Percentiles rank a stretch among this genome's conserved stretches.
These are phyloP conservation scores for Adineta ricciae DNA, from an alignment of 2,888 invertebrate species.

Conservation along the genomic window DNA sequence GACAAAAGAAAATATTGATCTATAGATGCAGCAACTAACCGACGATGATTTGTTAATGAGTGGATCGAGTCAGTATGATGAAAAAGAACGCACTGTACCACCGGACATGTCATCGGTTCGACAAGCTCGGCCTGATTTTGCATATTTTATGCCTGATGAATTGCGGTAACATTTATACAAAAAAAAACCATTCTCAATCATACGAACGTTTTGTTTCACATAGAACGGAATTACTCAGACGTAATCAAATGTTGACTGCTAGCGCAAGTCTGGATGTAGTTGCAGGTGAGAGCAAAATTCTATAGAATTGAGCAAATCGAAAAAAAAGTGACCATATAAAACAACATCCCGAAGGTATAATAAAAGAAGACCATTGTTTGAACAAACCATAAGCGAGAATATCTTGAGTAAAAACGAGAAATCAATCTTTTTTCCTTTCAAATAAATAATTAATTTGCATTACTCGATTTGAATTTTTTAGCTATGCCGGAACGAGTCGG, in stretches of 20 bases:
- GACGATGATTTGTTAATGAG: background rate
- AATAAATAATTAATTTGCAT: too few relatives aligned
- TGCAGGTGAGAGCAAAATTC: background rate
- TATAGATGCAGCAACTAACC: background rate
- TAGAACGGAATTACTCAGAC: background rate
- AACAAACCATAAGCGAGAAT: too few relatives aligned
- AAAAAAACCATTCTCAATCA: too few relatives aligned
- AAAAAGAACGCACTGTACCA: slow-evolving; percentile 20
- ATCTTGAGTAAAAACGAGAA: too few relatives aligned
- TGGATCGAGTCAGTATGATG: background rate
- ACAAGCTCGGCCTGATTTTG: slow-evolving; percentile 8
- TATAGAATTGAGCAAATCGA: too few relatives aligned
- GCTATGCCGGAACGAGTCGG: slow-evolving; percentile 79
- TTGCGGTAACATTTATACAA: background rate
- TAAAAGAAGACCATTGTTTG: too few relatives aligned
- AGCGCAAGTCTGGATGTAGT: slow-evolving; percentile 11
- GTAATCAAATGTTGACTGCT: slow-evolving; percentile 12
- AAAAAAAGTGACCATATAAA: too few relatives aligned
- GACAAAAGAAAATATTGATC: too few relatives aligned
- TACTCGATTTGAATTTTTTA: too few relatives aligned
- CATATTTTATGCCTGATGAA: slow-evolving; percentile 16
- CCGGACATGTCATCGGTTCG: background rate
- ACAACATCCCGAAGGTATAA: too few relatives aligned
- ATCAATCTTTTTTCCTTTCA: too few relatives aligned
- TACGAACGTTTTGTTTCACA: too few relatives aligned